These are phyloP conservation scores for Ennomos erosarius DNA, from an alignment of 2,888 invertebrate genomes.

Conservation along the genomic window DNA sequence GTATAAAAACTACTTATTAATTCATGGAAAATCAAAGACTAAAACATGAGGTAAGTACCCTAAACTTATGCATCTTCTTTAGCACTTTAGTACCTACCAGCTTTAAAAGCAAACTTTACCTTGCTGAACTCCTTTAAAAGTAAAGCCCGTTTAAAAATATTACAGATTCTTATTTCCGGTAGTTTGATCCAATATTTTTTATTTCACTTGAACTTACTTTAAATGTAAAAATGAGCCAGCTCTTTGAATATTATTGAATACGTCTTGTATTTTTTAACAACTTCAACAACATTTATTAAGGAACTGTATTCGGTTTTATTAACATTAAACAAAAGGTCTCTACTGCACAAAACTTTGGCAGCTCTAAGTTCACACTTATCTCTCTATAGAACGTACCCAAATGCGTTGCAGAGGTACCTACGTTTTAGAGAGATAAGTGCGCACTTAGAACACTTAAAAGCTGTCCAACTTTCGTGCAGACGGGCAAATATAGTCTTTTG, in stretches of 20 bases:
- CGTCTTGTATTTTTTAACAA: not conserved
- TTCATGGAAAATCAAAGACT: not conserved
- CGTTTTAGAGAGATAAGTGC: too few species aligned
- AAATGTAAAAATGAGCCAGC: too few species aligned
- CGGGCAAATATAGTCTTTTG: too few species aligned
- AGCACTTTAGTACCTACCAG: slow-evolving; percentile 21
- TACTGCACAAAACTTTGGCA: too few species aligned
- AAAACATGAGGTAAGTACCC: too few species aligned
- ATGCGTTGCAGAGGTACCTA: too few species aligned
- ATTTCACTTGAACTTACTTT: slow-evolving; percentile 1
- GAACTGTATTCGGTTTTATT: not conserved
- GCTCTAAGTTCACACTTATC: too few species aligned
- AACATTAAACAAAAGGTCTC: not conserved
- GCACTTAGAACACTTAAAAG: too few species aligned
- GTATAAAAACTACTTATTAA: too few species aligned
- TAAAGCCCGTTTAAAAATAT: slow-evolving; percentile 26
- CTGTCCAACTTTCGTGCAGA: too few species aligned
- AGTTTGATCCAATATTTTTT: slow-evolving; percentile 20
- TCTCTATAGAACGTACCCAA: too few species aligned
- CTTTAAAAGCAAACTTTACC: slow-evolving; percentile 19
- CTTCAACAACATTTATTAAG: not conserved
- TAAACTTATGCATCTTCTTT: slow-evolving; percentile 4
- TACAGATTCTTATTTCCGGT: slow-evolving; percentile 19
- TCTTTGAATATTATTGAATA: not conserved
- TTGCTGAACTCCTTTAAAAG: slow-evolving; percentile 12